Evolutionary conservation across 2,797 vertebrate genomes (phyloP).

Genomic region (Muraenolepis orangiensis): DNA sequence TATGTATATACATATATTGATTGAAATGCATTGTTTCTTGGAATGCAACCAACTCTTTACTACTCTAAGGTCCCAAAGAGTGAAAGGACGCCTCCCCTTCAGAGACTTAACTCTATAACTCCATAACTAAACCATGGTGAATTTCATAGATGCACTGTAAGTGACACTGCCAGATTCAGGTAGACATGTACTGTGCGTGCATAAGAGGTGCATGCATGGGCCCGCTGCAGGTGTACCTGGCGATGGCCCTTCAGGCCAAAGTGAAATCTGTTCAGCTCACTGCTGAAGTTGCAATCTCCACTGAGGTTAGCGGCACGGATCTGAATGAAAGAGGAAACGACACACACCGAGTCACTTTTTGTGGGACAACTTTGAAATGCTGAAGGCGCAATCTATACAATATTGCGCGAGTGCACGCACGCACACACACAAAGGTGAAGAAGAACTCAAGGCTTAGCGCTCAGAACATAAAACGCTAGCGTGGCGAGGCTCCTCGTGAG

Average conservation of each 20-base stretch:
- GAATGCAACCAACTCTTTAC: background rate
- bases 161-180: too few species aligned
- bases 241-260: slow-evolving; percentile 91
- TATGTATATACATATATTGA: too few species aligned
- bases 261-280: slow-evolving; percentile 83
- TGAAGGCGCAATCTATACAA: background rate
- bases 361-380: background rate
- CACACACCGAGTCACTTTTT: background rate
- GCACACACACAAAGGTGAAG: background rate
- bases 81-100: background rate
- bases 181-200: too few species aligned
- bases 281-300: slow-evolving; percentile 88
- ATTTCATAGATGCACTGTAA: background rate
- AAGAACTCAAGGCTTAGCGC: background rate
- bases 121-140: background rate
- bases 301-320: slow-evolving; percentile 96
- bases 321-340: slow-evolving; percentile 55
- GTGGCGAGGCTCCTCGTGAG: too few species aligned
- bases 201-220: too few species aligned
- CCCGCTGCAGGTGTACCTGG: slow-evolving; percentile 73
- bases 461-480: too few species aligned
- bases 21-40: background rate
- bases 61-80: background rate
- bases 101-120: background rate
- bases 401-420: background rate